Base-by-base conservation (phyloP, 2,888 invertebrate genomes). In the Eristalinus aeneus region DNA sequence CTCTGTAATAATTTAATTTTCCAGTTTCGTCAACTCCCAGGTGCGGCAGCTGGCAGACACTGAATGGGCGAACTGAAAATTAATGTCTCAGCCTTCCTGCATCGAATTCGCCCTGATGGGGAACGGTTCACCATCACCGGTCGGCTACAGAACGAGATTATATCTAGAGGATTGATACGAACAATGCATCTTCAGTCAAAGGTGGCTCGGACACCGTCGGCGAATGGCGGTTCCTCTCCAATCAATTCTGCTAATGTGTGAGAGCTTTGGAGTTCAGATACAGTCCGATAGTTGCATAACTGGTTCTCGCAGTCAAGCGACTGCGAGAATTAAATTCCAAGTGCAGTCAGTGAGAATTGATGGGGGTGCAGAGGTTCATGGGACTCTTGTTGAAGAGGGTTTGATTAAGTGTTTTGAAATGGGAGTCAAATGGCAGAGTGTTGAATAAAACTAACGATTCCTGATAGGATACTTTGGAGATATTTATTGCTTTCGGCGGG, bases 301-400 rank as follows among this genome's bases (percentile, higher is more conserved):
- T 31, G 34, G 54, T 63, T 64, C 34, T 1, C n/a, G 22, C 27
- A 63, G 63, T 54, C 32, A 64, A 46, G 63, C 63, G 63, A 23
- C 22, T 32, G 36, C 10, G n/a, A 73, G 64, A 54, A 73, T 54
- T 54, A 54, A 73, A 64, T 54, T 27, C 32, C 53, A 27, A 9
- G 54, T 63, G 31, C n/a, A 34, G n/a, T 16, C 46, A 8, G 12
- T 5, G 16, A 46, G 16, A 16, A 8, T 0, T 16, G n/a, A 0
- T 46, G 16, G 16, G 8, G 46, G 46, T 5, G 46, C 5, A 39
- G 5, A 12, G n/a, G 16, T 16, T 46, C 16, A 1, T 9, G 39
- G n/a, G n/a, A 5, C 39, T 0, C 53, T 10, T 0, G 22, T 22
- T 56, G 22, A 23, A 22, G 20, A 22, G 20, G 11, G 11, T 8